Base-by-base conservation (phyloP, 2,113 vertebrate species). In the Hiodon alosoides region DNA sequence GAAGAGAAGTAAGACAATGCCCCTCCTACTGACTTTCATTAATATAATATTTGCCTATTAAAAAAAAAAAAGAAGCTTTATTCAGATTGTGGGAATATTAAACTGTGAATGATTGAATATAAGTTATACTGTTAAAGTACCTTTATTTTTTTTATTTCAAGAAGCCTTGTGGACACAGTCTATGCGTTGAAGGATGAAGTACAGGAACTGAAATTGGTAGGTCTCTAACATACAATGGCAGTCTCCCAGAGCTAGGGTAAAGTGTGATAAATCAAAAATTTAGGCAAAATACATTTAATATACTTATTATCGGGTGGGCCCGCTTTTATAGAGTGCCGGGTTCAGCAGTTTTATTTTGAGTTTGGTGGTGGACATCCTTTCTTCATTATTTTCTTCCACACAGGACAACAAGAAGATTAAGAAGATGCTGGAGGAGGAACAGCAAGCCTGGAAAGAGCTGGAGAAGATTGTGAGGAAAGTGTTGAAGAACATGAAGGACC, bases 401-500 rank as follows among this genome's bases (percentile, higher is more conserved):
- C 86, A 99, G 97, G 96, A 99, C 79, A 95, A 94, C 84, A 98
- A 98, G 83, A 99, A 98, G 92, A 96, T 99, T 93, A 98, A 95
- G 86, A 93, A 93, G 72, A 97, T 92, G 0, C 69, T 99, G 81
- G 97, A 99, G 79, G 97, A 98, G 76, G 96, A 98, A 76, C 96
- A 98, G 83, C 90, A 92, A 85, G 95, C 96, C 31, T 91, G 96
- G 75, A 97, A 92, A 85, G 96, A 98, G 83, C 87, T 99, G 75
- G 96, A 99, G 76, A 97, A 95, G 81, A 92, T 96, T 80, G 94
- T 98, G 85, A 89, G 93, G 83, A 96, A 93, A 80, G 92, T 98
- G 79, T 84, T 98, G 72, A 98, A 98, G 91, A 96, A 89, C 84
- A 93, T 97, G 90, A 98, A 98, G 7, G 96, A 99, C 83, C 93